Base-by-base conservation (phyloP, 2,888 invertebrate genomes). In the Mellilla xanthometata region DNA sequence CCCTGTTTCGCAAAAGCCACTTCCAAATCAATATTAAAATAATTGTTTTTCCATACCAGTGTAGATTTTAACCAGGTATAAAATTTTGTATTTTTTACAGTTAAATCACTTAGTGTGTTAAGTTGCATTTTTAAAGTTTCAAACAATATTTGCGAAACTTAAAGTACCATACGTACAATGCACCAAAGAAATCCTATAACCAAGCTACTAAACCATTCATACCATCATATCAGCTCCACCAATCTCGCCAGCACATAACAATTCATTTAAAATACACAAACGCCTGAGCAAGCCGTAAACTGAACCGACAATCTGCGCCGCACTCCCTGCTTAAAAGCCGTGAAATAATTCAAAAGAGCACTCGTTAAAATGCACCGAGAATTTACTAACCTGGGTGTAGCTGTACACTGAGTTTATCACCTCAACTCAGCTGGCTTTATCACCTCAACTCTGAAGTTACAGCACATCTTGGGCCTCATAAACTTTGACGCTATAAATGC, bases 331-430 rank as follows among this genome's bases (percentile, higher is more conserved):
- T 79, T 75, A 83, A 80, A 77, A 73, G 73, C 74, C 72, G 72
- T 78, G 79, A 83, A 86, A 86, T 86, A 82, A 87, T 85, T 81
- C 78, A 83, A 78, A 81, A 76, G 76, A 72, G 76, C 63, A 66
- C 76, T 76, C 78, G 80, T 82, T 83, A 81, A 85, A 86, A 79
- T 73, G 76, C 81, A 74, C 64, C 75, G 67, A 63, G 76, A 79
- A 76, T 81, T 76, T 73, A 76, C 69, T 66, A 78, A 80, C 58
- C 52, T 54, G 49, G 9, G 39, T 45, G 43, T 43, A 48, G 26
- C 35, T 28, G 31, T 19, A 22, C 30, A 31, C 45, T 24, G 27
- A 29, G 47, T 53, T 56, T 56, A 56, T 54, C 56, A 50, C 79
- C 77, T 71, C 72, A 68, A 68, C 63, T 24, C 60, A 62, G 58